Base-by-base conservation (phyloP, 2,113 vertebrate species). In the Triplophysa dalaica region DNA sequence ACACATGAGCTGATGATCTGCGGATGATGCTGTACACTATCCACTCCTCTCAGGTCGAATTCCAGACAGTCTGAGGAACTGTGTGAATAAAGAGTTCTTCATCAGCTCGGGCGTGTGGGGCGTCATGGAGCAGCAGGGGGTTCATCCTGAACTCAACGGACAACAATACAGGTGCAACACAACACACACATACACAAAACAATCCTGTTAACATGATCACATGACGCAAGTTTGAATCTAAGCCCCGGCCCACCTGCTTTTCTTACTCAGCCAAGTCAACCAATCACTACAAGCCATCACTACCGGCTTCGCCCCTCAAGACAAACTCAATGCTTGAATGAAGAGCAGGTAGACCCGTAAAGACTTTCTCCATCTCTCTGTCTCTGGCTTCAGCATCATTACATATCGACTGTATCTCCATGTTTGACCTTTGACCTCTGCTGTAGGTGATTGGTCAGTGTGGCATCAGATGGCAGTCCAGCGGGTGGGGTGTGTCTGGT, bases 81-180 rank as follows among this genome's bases (percentile, higher is more conserved):
- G 98, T 74, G 97, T 99, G 84, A 99, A 99, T 89, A 99, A 99
- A 90, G 98, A 99, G 88, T 98, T 98, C 91, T 98, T 99, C 73
- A 92, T 98, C 83, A 97, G 95, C 70, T 93, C 96, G 6, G 91
- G 96, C 62, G 95, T 95, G 0, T 98, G 98, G 98, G 96, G 95
- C 0, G 93, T 97, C 43, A 94, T 98, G 89, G 97, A 99, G 54
- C 97, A 98, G 83, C 95, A 95, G 8, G 94, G 87, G 2, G 82
- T 98, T 75, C 97, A 98, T 90, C 94, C 95, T 0, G 97, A 98
- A 93, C 95, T 99, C 90, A 99, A 99, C 77, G 98, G 97, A 76
- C 94, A 96, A 85, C 89, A 96, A 72, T 99, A 99, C 95, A 98
- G 98, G 98, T 99, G 87, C 12, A 75, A 13, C 26, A 69, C n/a